Evolutionary conservation across 37 sponge, comb jelly and placozoan species (phyloP), one percentile per base, ranked within the genome.

Genomic region (Eunapius fragilis): DNA sequence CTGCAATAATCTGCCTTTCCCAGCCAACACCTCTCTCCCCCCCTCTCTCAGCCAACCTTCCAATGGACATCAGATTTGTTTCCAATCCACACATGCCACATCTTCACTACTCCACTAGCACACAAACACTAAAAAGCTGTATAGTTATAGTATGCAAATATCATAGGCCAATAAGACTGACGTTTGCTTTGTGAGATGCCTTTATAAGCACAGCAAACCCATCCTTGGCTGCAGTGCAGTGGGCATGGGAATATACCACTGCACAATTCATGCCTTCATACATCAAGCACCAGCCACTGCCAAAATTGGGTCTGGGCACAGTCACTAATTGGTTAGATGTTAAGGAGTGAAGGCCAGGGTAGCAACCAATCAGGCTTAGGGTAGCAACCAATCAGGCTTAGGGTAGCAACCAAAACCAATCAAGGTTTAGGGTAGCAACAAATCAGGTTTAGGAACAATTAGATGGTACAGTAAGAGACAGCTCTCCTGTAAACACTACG

Each of bases 61-160:
- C 86, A 86, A 37, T 86, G 79, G 22, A 86, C 86, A 79, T 86
- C 86, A 48, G 86, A 73, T 71, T 78, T 78, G 22, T 1, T 11
- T 58, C 58, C 58, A 2, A 58, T 19, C 58, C 22, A 1, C 7
- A 58, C 58, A 58, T 19, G 14, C 58, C 58, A 58, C 58, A 58
- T 58, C 14, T 58, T 19, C 2, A 4, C 14, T 58, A 58, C 1
- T n/a, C 58, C 7, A 58, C 58, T 17, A 2, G 1, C 22, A 58
- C 58, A 58, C 14, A 58, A 58, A 19, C 58, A 41, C 6, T 6
- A 41, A 6, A 6, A 3, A 41, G 41, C 41, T 41, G 41, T 6
- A 41, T 11, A 58, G 58, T 19, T 9, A 58, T n/a, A n/a, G n/a
- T n/a, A n/a, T n/a, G n/a, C n/a, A 58, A 58, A 58, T 11, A 11